These are phyloP conservation scores for Styela clava DNA, from an alignment of 23 tunicate genomes.

Conservation along the genomic window DNA sequence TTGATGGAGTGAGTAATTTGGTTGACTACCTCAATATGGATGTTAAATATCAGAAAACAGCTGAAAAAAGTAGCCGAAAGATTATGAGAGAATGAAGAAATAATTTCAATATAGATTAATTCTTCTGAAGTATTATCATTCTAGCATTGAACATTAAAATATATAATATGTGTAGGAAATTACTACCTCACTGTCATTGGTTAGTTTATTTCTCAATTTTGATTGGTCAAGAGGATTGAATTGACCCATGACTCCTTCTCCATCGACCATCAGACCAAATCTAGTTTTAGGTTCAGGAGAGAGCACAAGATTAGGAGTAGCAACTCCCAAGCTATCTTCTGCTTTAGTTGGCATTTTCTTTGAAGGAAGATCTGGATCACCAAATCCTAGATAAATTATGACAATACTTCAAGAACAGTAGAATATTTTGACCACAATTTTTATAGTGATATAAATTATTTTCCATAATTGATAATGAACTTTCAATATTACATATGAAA, in stretches of 20 bases:
- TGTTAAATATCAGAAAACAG: too few relatives aligned
- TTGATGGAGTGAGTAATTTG: not conserved
- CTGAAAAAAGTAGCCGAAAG: too few relatives aligned
- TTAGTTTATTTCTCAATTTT: constrained; percentile 42
- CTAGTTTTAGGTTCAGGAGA: constrained; percentile 31
- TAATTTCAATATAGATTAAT: too few relatives aligned
- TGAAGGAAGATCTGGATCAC: constrained; percentile 35
- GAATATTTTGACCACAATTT: not conserved
- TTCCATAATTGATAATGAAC: not conserved
- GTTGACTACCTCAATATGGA: not conserved
- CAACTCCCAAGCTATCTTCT: constrained; percentile 32
- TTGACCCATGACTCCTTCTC: constrained; percentile 48
- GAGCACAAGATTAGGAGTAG: constrained; percentile 50
- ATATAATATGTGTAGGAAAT: not conserved
- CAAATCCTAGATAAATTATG: constrained; percentile 44
- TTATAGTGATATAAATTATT: not conserved
- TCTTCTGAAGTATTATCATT: too few relatives aligned
- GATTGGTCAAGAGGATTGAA: constrained; percentile 55
- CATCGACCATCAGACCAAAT: constrained; percentile 61
- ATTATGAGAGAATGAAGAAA: too few relatives aligned
- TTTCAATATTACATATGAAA: not conserved
- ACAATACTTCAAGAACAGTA: too few relatives aligned
- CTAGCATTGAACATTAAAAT: too few relatives aligned
- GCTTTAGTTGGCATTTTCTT: constrained; percentile 21
- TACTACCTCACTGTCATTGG: constrained; percentile 63